Base-by-base conservation (phyloP, 2,888 invertebrate species). In the Achlya flavicornis region DNA sequence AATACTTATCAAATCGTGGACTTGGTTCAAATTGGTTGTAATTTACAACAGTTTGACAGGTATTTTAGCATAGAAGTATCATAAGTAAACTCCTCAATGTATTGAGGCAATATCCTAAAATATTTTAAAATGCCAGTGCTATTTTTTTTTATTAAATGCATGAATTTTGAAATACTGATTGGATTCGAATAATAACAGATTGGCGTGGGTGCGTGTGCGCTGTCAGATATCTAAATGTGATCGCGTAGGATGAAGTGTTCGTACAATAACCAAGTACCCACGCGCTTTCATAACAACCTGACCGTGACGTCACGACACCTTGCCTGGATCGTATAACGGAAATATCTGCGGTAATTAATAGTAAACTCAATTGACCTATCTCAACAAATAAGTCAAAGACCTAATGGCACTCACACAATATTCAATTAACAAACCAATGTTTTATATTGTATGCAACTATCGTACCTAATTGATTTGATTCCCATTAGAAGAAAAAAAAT, bases 121-220 rank as follows among this genome's bases (percentile, higher is more conserved):
- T 46, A n/a, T 14, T 2, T 14, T 6, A n/a, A 46, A n/a, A 46
- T 46, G 14, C 0, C 46, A 35, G 3, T 35, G 35, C 8, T 7
- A 35, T 35, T 35, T 35, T 8, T n/a, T 46, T 46, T 46, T 12
- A 46, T 48, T 48, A 7, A n/a, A n/a, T n/a, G 19, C 53, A 19
- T 10, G 4, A 8, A 53, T 19, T 19, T 53, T 3, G 53, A 16
- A 19, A 53, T 53, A 26, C 35, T 38, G 58, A 35, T 16, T 60
- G 26, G 41, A 41, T 60, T 19, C n/a, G 38, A 16, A 19, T 11
- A 43, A n/a, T 16, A 33, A 38, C 38, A 35, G 11, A 12, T 41
- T 41, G 60, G 26, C 60, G 60, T 60, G 26, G 60, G 60, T 38
- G 10, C 16, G 8, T 59, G 19, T 41, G 11, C 38, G 41, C 59